Percentiles rank a stretch among this genome's conserved stretches.
Evolutionary conservation across 2,888 invertebrate genomes (phyloP).

Genomic region (Parapristionchus giblindavisi): DNA sequence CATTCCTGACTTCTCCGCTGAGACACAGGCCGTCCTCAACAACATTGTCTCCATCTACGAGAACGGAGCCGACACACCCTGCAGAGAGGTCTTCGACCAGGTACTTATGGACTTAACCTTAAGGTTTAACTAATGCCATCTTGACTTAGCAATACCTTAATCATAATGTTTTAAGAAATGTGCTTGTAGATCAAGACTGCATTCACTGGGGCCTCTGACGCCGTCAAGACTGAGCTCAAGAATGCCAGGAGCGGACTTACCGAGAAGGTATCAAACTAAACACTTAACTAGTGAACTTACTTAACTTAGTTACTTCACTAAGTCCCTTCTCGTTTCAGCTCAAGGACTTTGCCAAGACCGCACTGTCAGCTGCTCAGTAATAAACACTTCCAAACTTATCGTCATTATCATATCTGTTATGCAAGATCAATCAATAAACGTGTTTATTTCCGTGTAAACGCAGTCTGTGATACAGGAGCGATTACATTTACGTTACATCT

Average conservation of each 20-base stretch:
- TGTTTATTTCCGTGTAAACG: too few relatives aligned
- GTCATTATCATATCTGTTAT: slow-evolving; percentile 9
- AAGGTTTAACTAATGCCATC: too few relatives aligned
- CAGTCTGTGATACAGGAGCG: too few relatives aligned
- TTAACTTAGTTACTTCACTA: too few relatives aligned
- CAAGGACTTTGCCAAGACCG: slow-evolving; percentile 43
- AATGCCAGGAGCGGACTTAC: slow-evolving; percentile 11
- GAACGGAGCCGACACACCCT: slow-evolving; percentile 32
- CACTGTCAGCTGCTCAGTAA: background rate
- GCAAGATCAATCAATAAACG: slow-evolving; percentile 18
- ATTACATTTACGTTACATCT: too few relatives aligned
- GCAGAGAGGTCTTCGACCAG: slow-evolving; percentile 6
- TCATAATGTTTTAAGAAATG: too few relatives aligned
- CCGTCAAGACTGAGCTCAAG: slow-evolving; percentile 41
- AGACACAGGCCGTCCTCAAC: slow-evolving; percentile 28
- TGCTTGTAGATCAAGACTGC: slow-evolving; percentile 42
- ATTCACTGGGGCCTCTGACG: slow-evolving; percentile 39
- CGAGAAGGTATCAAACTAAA: slow-evolving; percentile 27
- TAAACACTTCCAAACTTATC: too few relatives aligned
- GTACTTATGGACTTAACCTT: slow-evolving; percentile 3
- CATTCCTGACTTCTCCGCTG: slow-evolving; percentile 27
- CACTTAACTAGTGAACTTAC: too few relatives aligned
- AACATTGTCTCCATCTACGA: slow-evolving; percentile 38
- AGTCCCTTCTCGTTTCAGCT: slow-evolving; percentile 17
- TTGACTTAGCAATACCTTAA: too few relatives aligned